Evolutionary conservation across 1,140 invertebrate genomes (phyloP).

Genomic region (Hirudo medicinalis): DNA sequence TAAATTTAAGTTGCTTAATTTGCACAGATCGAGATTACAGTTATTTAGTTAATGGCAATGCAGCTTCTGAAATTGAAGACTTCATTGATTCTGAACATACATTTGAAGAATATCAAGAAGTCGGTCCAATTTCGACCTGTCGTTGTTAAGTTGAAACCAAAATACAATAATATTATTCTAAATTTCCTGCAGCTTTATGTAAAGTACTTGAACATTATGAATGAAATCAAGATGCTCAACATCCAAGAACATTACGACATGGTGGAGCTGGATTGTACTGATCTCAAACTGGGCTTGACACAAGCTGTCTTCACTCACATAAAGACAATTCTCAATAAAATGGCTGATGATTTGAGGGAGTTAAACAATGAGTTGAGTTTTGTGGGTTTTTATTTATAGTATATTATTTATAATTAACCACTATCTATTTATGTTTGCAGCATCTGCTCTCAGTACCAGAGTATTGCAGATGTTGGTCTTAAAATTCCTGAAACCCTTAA

Average conservation of each 20-base stretch:
- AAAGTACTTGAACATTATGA: slow-evolving; percentile 34
- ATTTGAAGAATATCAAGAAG: slow-evolving; percentile 40
- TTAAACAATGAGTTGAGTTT: slow-evolving; percentile 32
- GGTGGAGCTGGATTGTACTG: slow-evolving; percentile 39
- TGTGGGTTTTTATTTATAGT: background rate
- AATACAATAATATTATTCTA: too few species aligned
- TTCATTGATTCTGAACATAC: slow-evolving; percentile 38
- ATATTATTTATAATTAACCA: background rate
- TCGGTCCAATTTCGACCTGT: slow-evolving; percentile 21
- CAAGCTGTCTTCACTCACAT: slow-evolving; percentile 32
- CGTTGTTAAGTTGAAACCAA: too few species aligned
- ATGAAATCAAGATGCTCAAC: slow-evolving; percentile 36
- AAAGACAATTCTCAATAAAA: slow-evolving; percentile 33
- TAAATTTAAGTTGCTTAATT: slow-evolving; percentile 5
- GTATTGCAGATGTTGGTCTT: slow-evolving; percentile 32
- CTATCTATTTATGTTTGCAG: slow-evolving; percentile 24
- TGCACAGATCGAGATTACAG: slow-evolving; percentile 37
- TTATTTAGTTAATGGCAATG: slow-evolving; percentile 39
- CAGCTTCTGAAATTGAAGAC: slow-evolving; percentile 33
- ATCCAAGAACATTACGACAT: slow-evolving; percentile 39
- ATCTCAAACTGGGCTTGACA: slow-evolving; percentile 37
- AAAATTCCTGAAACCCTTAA: slow-evolving; percentile 37
- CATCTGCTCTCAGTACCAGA: slow-evolving; percentile 36
- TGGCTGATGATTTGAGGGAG: slow-evolving; percentile 35
- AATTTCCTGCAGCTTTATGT: slow-evolving; percentile 33